Evolutionary conservation across 2,888 invertebrate genomes (phyloP), one percentile per base, ranked within the genome.

Genomic region (Sericinus montela): DNA sequence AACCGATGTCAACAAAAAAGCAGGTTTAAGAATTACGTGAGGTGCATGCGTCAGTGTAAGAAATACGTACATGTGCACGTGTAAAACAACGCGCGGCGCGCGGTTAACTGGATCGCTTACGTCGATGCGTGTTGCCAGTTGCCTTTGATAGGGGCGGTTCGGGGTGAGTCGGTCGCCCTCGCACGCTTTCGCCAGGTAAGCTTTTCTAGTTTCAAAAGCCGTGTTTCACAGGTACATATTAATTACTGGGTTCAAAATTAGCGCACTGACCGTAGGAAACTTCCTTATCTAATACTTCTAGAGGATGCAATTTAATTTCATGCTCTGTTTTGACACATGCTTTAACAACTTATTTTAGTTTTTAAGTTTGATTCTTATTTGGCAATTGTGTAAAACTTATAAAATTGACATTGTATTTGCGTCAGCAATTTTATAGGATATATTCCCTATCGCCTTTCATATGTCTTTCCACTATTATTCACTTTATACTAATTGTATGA

Each of bases 211-310:
- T 55, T 51, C 56, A 54, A 56, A 52, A 48, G 56, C 55, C 53
- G 55, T 52, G 53, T 56, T 41, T 29, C 23, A 37, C 58, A 63
- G 59, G 72, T 70, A 75, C 69, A 75, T 77, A 81, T 81, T 84
- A 82, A 84, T 85, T 84, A 83, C 80, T 71, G 65, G 63, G 65
- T 75, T 70, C 69, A 72, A 76, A 82, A 85, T 82, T 80, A 84
- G 75, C 75, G 77, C 81, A 55, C 55, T 62, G 65, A 60, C 65
- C 62, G 62, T 62, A 54, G 57, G 50, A 59, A 62, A 60, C 57
- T 75, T 44, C 35, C 44, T 45, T 40, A 45, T 45, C 44, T 40
- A 49, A 41, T 23, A 45, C 63, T 63, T 73, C 69, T 68, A 60
- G 60, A 52, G 53, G 59, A 60, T 63, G 60, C 70, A 70, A 67